Evolutionary conservation across 1,140 invertebrate genomes (phyloP), one percentile per base, ranked within the genome.

Genomic region (Drosophila ogumai): DNA sequence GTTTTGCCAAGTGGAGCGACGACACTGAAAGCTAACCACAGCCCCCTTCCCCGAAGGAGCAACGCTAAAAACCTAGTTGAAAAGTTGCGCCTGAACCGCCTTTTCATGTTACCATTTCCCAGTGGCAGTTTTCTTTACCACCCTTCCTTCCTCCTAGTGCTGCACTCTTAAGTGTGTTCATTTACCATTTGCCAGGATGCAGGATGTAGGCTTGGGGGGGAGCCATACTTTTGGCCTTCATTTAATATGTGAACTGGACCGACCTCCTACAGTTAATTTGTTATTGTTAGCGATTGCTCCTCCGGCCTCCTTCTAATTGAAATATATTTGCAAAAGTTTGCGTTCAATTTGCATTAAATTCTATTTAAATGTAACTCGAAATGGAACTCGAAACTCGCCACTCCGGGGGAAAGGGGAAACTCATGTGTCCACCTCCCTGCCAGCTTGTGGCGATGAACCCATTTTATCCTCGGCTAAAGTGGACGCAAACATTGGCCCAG

Each of bases 1-100:
- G 78, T 90, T 88, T 90, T 81, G 80, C 84, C 76, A 88, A 88
- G 84, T 88, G 85, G 84, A 90, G 85, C 84, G 71, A 88, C 75
- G 71, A 88, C 75, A 75, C 76, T 67, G 65, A 71, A 44, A 71
- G 67, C 76, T 50, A 68, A 54, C 67, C 58, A 38, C 60, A 63
- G 28, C 15, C 28, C n/a, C 34, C 32, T 31, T 22, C 22, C 22
- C 19, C 17, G 15, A 19, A 25, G 28, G 40, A n/a, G 9, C n/a
- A 85, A 81, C 40, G 81, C 59, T 79, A 84, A 84, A 78, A 85
- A 67, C 56, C 56, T 41, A 80, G 50, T 81, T 81, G 73, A 77
- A 57, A 59, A 77, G 63, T 61, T 76, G 59, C 54, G 22, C 52
- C 57, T 49, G 61, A 19, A 31, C 41, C 41, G 40, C 13, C 28